Percentiles rank a stretch among this genome's conserved stretches.
Evolutionary conservation across 2,888 invertebrate species (phyloP).

Genomic region (Chaetogeoica ovagalla): DNA sequence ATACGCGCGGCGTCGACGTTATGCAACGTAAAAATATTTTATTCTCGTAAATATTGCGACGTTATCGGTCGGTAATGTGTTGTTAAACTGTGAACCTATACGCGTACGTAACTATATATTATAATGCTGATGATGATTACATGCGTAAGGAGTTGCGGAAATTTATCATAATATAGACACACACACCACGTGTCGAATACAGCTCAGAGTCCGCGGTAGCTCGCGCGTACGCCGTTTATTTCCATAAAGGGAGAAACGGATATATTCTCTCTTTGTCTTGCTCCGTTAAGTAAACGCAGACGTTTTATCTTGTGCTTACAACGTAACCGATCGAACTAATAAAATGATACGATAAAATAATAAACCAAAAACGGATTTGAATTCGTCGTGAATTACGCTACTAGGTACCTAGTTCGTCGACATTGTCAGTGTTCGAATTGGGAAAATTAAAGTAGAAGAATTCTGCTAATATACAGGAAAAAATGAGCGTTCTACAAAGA

Average conservation of each 20-base stretch:
- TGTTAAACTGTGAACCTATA: slow-evolving; percentile 2
- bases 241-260: no score
- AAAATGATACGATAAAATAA: background rate
- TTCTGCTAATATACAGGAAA: no score
- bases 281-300: no score
- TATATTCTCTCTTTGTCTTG: no score
- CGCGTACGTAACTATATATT: background rate
- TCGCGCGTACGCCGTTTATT: background rate
- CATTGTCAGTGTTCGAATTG: no score
- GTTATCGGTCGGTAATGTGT: background rate
- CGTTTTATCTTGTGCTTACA: no score
- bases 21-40: background rate
- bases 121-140: background rate
- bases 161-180: background rate
- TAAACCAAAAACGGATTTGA: no score
- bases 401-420: no score
- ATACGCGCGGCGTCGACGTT: background rate
- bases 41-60: slow-evolving; percentile 2
- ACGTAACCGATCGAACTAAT: background rate
- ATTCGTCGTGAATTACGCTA: no score
- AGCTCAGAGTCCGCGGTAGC: slow-evolving; percentile 2
- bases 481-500: no score
- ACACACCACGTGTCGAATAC: background rate
- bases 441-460: no score
- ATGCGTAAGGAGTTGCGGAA: slow-evolving; percentile 3